A percentile compares a stretch with the other conserved stretches of the same genome.
phyloP scores from a whole-genome alignment of 2,797 vertebrate genomes.

The Peromyscus nudipes region DNA sequence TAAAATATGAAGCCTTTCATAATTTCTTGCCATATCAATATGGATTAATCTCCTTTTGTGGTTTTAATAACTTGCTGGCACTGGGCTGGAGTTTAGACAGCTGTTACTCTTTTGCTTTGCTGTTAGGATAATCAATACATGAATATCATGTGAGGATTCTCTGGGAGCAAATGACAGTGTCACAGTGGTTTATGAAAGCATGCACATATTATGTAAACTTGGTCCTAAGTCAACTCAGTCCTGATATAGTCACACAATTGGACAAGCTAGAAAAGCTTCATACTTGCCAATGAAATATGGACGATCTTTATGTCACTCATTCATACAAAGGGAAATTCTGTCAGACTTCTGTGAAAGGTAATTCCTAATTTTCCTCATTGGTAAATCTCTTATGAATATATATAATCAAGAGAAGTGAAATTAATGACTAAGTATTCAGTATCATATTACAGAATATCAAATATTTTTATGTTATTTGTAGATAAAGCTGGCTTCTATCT shows the following conservation, averaged over 20 bases:
- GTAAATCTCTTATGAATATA: neutral
- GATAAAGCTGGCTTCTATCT: neutral
- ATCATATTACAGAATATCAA: neutral
- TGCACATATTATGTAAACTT: neutral
- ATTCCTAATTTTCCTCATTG: neutral
- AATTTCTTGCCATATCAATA: neutral
- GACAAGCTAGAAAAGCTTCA: neutral
- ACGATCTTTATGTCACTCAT: neutral
- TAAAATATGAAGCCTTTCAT: neutral
- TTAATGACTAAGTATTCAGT: neutral
- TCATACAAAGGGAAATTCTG: neutral
- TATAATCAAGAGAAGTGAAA: neutral
- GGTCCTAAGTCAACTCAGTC: neutral
- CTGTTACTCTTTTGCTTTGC: neutral
- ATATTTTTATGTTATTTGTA: neutral
- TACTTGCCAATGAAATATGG: neutral
- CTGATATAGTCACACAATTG: neutral
- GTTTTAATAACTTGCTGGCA: conserved; percentile 2
- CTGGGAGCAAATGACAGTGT: neutral
- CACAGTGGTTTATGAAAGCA: neutral
- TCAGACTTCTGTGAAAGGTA: neutral
- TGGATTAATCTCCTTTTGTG: neutral
- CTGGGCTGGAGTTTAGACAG: neutral
- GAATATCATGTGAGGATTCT: neutral
- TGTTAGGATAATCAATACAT: neutral